Base-by-base conservation (phyloP, 2,797 vertebrate species). In the Gila robusta region DNA sequence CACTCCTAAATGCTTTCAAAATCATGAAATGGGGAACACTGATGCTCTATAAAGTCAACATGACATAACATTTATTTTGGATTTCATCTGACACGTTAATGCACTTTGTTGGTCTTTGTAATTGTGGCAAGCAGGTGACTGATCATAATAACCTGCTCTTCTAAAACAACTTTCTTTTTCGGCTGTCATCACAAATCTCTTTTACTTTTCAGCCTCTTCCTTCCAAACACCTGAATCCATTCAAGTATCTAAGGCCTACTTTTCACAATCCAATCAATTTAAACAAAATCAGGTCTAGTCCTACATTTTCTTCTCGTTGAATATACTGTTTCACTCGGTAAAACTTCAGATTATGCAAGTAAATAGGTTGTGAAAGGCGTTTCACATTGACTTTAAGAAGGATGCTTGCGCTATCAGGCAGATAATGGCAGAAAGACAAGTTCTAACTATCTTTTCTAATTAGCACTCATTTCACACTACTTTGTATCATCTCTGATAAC, bases 391-490 rank as follows among this genome's bases (percentile, higher is more conserved):
- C 67, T 62, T 59, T 26, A 41, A 5, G 7, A 47, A 79, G 35
- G 35, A 21, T 47, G 41, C 77, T 67, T 79, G 23, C 12, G 19
- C 52, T 73, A 81, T 52, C 35, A 52, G 7, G 59, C 19, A 80
- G 47, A 88, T 85, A 78, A 86, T 78, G 56, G 71, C 79, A 49
- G 26, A 66, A 59, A 88, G 64, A 73, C 47, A 44, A 49, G 74
- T 79, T 52, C 44, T 81, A 54, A 39, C 67, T 64, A 78, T 87
- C 66, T 81, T 77, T 78, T 69, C 81, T 83, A 84, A 87, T 89
- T 89, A 88, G 62, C 76, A 78, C 28, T n/a, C 49, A 71, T 72
- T 84, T 59, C 41, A 59, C 37, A 66, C 39, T 21, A 41, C 70
- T 77, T 73, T 47, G 19, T 47, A 14, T 26, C 39, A 2, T 47